Evolutionary conservation across 2,888 invertebrate species (phyloP), one percentile per base, ranked within the genome.

Genomic region (Himalopsyche tibetana): DNA sequence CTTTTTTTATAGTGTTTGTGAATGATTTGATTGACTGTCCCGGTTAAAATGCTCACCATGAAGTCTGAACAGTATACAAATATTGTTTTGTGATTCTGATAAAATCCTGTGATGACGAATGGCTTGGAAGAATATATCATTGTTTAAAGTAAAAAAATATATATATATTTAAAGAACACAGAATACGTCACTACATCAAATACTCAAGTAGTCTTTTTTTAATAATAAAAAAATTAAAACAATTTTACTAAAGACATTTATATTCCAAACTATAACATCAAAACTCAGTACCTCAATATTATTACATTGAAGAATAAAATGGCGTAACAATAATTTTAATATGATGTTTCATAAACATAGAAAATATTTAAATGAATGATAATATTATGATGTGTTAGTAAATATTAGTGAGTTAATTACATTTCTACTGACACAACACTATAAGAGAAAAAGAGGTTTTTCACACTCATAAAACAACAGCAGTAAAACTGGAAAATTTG

Each of bases 201-300:
- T 74, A 74, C 5, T 28, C 12, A 11, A 36, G 15, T 74, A 74
- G 28, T 74, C 15, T 36, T 74, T 74, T 15, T 51, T 11, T 51
- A 19, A 69, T 28, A 69, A 36, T n/a, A 36, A 74, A 36, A 9
- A 45, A 3, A 19, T 38, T 12, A 5, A 63, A 63, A 38, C 74
- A 74, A 11, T 36, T 28, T 74, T 74, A 74, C 19, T 36, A 15
- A 89, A 82, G 84, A 86, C 86, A 88, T 89, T 88, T 84, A 82
- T 87, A 87, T 89, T 87, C 89, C 86, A 56, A 87, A 87, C 88
- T 84, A 88, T 85, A 84, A 85, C 86, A 86, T 88, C 80, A 87
- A 88, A 87, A 89, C 51, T 80, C 85, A 82, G 83, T 74, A 87
- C 84, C 63, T 84, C 56, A 85, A 85, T 69, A 69, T 6, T 51